Evolutionary conservation across 2,888 invertebrate genomes (phyloP).

Genomic region (Meiosimyza decipiens): DNA sequence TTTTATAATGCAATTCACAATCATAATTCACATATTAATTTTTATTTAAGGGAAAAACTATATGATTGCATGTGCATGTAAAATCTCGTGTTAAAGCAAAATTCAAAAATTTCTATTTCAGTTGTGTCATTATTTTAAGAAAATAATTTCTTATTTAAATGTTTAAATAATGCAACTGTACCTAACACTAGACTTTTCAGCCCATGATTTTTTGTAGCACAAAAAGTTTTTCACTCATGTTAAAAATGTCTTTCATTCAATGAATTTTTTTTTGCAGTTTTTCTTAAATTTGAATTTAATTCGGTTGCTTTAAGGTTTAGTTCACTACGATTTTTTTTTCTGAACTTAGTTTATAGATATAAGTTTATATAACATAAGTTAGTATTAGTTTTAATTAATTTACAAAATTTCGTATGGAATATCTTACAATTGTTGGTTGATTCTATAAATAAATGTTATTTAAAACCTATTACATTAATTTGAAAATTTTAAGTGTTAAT

Average conservation of each 20-base stretch:
- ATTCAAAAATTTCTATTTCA: background rate
- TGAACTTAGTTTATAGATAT: slow-evolving; percentile 6
- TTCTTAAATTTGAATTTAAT: slow-evolving; percentile 11
- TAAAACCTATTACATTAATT: background rate
- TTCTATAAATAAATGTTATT: background rate
- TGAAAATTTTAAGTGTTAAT: background rate
- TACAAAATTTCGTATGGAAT: slow-evolving; percentile 18
- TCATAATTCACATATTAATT: background rate
- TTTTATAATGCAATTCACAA: background rate
- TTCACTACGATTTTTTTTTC: background rate
- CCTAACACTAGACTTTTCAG: background rate
- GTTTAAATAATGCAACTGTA: background rate
- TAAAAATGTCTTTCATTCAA: slow-evolving; percentile 11
- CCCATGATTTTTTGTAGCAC: background rate
- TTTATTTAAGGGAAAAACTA: too few relatives aligned
- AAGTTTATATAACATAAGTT: slow-evolving; percentile 10
- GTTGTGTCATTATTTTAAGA: background rate
- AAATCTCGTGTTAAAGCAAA: slow-evolving; percentile 1
- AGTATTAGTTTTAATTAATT: background rate
- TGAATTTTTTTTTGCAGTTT: background rate
- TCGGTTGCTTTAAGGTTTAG: background rate
- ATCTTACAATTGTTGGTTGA: slow-evolving; percentile 14
- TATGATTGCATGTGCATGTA: too few relatives aligned
- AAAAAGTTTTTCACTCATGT: slow-evolving; percentile 1
- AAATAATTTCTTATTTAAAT: background rate